Evolutionary conservation across 2,113 vertebrate species (phyloP).

Genomic region (Nanorana parkeri): DNA sequence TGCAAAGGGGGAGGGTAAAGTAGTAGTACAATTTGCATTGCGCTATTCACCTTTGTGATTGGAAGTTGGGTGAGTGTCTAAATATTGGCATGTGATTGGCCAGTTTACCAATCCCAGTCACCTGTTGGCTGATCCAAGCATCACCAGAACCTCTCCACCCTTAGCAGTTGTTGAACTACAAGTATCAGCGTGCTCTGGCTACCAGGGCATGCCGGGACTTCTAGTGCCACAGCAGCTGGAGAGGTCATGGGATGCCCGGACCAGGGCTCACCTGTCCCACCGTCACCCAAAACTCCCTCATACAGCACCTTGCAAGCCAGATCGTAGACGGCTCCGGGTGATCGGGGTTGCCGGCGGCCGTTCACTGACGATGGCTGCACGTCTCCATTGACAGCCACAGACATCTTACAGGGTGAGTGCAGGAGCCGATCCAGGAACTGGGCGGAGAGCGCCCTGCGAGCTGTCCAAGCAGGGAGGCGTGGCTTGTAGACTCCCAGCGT

Average conservation of each 20-base stretch:
- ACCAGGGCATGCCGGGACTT: neutral
- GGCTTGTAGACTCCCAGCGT: neutral
- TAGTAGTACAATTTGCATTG: too few species aligned
- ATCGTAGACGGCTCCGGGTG: neutral
- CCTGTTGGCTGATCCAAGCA: too few species aligned
- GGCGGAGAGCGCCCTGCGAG: neutral
- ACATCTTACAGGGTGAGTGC: neutral
- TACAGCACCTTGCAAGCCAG: conserved; percentile 28
- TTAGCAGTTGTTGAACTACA: too few species aligned
- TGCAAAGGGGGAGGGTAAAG: too few species aligned
- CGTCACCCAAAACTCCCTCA: neutral
- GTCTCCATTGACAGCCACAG: neutral
- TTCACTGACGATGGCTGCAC: too few species aligned
- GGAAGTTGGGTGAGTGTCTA: too few species aligned
- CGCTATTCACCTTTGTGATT: too few species aligned
- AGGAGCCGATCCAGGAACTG: neutral
- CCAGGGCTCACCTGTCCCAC: neutral
- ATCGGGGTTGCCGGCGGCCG: neutral
- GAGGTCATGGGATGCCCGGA: neutral
- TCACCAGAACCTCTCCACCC: too few species aligned
- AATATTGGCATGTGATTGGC: too few species aligned
- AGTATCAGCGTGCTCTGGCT: too few species aligned
- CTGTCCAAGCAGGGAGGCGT: neutral
- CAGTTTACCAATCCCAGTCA: too few species aligned
- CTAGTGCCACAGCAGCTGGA: too few species aligned